These are phyloP conservation scores for Hartigia nigra DNA, from an alignment of 2,888 invertebrate genomes.

Conservation along the genomic window DNA sequence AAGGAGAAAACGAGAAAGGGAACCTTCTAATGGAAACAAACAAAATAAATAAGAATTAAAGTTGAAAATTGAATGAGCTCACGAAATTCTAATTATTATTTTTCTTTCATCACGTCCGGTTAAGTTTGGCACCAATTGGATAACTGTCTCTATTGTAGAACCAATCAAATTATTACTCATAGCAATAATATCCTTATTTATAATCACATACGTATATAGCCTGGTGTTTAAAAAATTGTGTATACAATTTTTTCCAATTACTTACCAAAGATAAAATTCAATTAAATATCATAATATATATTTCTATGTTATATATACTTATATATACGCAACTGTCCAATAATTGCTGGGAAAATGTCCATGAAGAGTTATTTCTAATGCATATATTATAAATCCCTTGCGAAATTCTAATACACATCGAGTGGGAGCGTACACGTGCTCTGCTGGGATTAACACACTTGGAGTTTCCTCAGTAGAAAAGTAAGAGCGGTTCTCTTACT, in stretches of 20 bases:
- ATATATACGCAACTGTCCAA: neutral
- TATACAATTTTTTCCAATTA: too few relatives aligned
- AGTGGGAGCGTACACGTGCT: neutral
- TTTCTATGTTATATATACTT: too few relatives aligned
- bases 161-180: too few relatives aligned
- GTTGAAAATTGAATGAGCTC: too few relatives aligned
- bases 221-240: too few relatives aligned
- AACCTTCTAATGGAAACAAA: neutral
- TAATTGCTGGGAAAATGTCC: neutral
- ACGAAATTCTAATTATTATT: too few relatives aligned
- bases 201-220: too few relatives aligned
- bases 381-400: neutral
- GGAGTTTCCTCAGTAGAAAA: slow-evolving; percentile 26
- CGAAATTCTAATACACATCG: neutral
- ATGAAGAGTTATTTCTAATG: neutral
- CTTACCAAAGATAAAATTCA: too few relatives aligned
- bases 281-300: too few relatives aligned
- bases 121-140: slow-evolving; percentile 18
- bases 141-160: slow-evolving; percentile 20
- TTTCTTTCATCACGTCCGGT: neutral
- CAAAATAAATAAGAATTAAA: neutral
- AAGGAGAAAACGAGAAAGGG: neutral
- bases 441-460: neutral
- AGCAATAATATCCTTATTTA: neutral
- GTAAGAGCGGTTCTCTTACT: slow-evolving; percentile 27